Base-by-base conservation (phyloP, 2,797 vertebrate species). In the Lepus townsendii region DNA sequence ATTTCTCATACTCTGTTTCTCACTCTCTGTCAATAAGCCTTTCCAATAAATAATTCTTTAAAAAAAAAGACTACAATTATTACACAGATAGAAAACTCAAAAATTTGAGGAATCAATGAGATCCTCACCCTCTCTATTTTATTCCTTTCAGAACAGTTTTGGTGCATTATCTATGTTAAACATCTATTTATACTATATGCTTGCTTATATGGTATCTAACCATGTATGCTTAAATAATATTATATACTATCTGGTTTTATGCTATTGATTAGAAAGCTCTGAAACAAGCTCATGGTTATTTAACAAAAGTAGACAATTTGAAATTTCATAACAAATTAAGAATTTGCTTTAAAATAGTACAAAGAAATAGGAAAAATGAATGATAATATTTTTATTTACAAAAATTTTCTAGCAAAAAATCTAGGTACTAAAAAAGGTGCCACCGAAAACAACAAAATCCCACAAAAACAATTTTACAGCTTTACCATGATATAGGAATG, bases 371-470 rank as follows among this genome's bases (percentile, higher is more conserved):
- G 50, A 85, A 91, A 8, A 82, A 72, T 22, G 32, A 11, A 78
- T n/a, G 63, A 72, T 91, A 91, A 42, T 62, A 80, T 84, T 84
- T 26, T 84, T 62, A 83, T 83, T 35, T 83, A 66, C 6, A 63
- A 75, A 22, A 80, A 65, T 91, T 66, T 93, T 71, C 71, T 77
- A 87, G 80, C 68, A 80, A 90, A 47, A 88, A 79, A 75, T 57
- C 20, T 47, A 82, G 24, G 16, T 83, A 82, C 32, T 87, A 52
- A 14, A 87, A 85, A 91, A 77, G 79, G 71, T 19, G 13, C 30
- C 71, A 68, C 12, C 42, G 57, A 68, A 95, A 69, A 69, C 50
- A 85, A 71, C 82, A 47, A 75, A 93, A 94, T 57, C n/a, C 47
- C 80, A 66, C 62, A 82, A 65, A 54, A 79, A 88, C 4, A 42